Evolutionary conservation across 2,797 vertebrate genomes (phyloP).

Genomic region (Hippoglossus hippoglossus): DNA sequence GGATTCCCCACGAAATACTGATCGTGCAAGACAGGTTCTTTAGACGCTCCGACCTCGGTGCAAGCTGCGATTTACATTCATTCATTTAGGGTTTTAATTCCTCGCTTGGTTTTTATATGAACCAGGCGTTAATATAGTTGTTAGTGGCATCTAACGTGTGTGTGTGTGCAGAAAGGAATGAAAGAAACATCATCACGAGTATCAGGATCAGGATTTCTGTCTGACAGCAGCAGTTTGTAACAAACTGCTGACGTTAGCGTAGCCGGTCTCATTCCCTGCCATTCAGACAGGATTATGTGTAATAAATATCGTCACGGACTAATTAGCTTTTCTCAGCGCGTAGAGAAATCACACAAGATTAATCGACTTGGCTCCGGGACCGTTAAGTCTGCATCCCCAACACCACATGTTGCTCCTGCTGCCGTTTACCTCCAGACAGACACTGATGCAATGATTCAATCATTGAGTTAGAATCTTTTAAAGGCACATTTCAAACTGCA

Average conservation of each 20-base stretch:
- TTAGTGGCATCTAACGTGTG: too few species aligned
- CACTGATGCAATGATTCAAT: neutral
- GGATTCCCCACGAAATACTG: constrained; percentile 18
- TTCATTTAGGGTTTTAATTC: neutral
- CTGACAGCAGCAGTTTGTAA: neutral
- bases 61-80: neutral
- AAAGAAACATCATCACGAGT: neutral
- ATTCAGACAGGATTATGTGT: constrained; percentile 36
- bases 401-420: constrained; percentile 40
- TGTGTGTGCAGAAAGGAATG: too few species aligned
- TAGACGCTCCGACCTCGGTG: neutral
- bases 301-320: constrained; percentile 36
- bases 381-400: neutral
- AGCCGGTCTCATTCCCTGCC: neutral
- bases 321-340: constrained; percentile 26
- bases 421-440: neutral
- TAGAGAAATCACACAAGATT: constrained; percentile 27
- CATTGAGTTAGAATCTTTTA: too few species aligned
- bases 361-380: constrained; percentile 15
- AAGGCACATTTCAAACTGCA: too few species aligned
- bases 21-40: neutral
- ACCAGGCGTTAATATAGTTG: too few species aligned
- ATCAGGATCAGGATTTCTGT: neutral
- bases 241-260: neutral
- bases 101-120: neutral